Base-by-base conservation (phyloP, 2,113 vertebrate species). In the Pelvicachromis taeniatus region DNA sequence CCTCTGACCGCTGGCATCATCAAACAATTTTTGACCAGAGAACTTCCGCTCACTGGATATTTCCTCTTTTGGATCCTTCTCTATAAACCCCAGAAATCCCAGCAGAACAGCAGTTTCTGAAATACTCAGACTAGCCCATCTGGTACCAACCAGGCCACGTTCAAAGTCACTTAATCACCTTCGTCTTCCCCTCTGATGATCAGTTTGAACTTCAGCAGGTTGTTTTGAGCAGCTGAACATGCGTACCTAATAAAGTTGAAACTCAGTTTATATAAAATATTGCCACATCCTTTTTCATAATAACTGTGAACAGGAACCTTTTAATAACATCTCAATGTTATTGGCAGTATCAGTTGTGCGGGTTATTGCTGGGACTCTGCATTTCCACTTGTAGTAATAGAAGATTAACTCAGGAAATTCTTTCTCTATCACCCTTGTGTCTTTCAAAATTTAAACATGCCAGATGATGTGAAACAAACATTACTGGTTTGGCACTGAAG, bases 391-490 rank as follows among this genome's bases (percentile, higher is more conserved):
- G 42, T n/a, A 23, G 42, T 63, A 50, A 82, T 45, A 31, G 4
- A 75, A 12, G 52, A 80, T 80, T 80, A 68, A 81, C 14, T 45
- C 48, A 73, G 58, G 29, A 73, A 75, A 52, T 75, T 52, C 45
- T 75, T 75, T 52, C 61, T 21, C 56, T 16, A n/a, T 40, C 45
- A 21, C 21, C n/a, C 4, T 56, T 1, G 2, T 26, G 45, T 75
- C 45, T 33, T 75, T 9, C 45, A 52, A 52, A 31, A 75, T 31
- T 77, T 52, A 35, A 77, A 84, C 78, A 79, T 21, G 70, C 53
- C 48, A 7, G 31, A 77, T 50, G 82, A 78, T 56, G 85, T 81
- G 78, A 88, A 89, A 87, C 58, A 77, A 65, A 79, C 59, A 61
- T 82, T 65, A 73, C 9, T 84, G 58, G 81, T 87, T 73, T 79